Base-by-base conservation (phyloP, 2,113 vertebrate genomes). In the Columba janthina region DNA sequence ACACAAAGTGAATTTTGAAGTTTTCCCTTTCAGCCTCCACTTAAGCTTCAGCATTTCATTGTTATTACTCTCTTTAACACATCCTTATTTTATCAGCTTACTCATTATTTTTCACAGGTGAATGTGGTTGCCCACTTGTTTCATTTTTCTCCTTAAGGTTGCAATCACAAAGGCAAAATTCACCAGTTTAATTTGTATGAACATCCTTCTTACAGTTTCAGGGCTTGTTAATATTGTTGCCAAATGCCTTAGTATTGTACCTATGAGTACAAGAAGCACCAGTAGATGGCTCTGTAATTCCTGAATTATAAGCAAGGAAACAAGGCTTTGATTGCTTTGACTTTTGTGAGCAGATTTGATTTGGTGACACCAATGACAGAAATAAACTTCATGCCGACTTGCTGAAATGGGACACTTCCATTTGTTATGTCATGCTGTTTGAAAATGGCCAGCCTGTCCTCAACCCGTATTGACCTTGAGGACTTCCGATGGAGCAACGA, bases 211-310 rank as follows among this genome's bases (percentile, higher is more conserved):
- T 60, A n/a, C 1, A 61, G 3, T 48, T 48, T 44, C 32, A 36
- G 20, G 9, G 28, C 42, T 91, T 10, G 4, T 57, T 50, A 65
- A 28, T 50, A 34, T 40, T 12, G 36, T 32, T 91, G 21, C 25
- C 51, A 73, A 70, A 71, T 1, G 8, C 22, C 8, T 28, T 48
- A 9, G 14, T 71, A 7, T 11, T 4, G 9, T 10, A 32, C 5
- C 13, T 34, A 29, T 17, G 66, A 19, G 38, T 77, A 50, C 36
- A 64, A 87, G 85, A 96, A 38, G 36, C 51, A 64, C 97, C 98
- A 98, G 98, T 96, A 98, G 98, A 96, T 98, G 98, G 97, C 98
- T 97, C 98, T 98, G 91, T 92, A 95, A 97, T 95, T 98, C 98
- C 81, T 98, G 92, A 92, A 92, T 97, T 97, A 70, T 10, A 53